Evolutionary conservation across 2,888 invertebrate species (phyloP), one percentile per base, ranked within the genome.

Genomic region (Netelia melanura): DNA sequence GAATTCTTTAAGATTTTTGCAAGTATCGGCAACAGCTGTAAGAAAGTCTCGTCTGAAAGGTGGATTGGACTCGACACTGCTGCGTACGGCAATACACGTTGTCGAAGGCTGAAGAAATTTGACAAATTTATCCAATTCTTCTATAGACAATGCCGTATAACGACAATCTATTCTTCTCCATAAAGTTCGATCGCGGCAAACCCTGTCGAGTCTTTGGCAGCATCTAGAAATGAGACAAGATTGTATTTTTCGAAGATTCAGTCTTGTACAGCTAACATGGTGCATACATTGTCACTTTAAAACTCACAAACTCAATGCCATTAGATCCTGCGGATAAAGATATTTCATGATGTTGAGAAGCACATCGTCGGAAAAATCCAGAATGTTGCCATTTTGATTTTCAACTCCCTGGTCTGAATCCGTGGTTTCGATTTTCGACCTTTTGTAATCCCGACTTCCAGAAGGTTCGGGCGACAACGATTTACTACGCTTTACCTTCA

Each of bases 351-450:
- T 95, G 72, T 92, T 94, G 0, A 96, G 94, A 61, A 96, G 91
- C 10, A 96, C 95, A 88, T 96, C 96, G 88, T 96, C 96, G 0
- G 95, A 95, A 6, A 96, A 91, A 72, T 95, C 94, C 70, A 95
- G 89, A 0, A 96, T 92, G n/a, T 92, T 85, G 84, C 87, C 88
- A 23, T 30, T 77, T 25, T 65, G 76, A 52, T 64, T 48, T n/a
- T 84, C 62, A 0, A 71, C 61, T 78, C 72, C 67, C 17, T 65
- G 72, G 0, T 23, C 21, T 9, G 77, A 70, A 11, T 78, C 43
- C 10, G 84, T 82, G 43, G 79, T 62, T 74, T 86, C 23, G 23
- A 83, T 83, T 77, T 81, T 78, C 65, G 77, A 54, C 77, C 87
- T 80, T 88, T 89, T 86, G n/a, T 86, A 85, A 21, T 90, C 89